These are phyloP conservation scores for Takifugu ocellatus DNA, from an alignment of 2,797 vertebrate species.

Conservation along the genomic window DNA sequence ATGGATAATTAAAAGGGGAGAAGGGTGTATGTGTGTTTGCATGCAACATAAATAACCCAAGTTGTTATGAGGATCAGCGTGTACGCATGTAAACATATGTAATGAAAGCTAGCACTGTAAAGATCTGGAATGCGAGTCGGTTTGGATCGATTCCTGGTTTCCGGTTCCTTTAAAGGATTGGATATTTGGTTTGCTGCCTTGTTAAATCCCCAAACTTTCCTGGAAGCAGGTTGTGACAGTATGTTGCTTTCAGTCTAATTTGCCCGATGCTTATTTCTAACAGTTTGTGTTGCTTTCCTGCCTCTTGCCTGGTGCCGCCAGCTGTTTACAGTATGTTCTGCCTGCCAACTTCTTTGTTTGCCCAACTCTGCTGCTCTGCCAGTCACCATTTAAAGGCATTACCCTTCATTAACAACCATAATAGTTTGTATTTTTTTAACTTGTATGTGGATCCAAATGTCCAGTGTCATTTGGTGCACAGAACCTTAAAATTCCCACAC, in stretches of 20 bases:
- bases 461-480: background rate
- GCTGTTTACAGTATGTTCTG: conserved; percentile 17
- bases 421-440: conserved; percentile 5
- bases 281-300: conserved; percentile 9
- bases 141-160: background rate
- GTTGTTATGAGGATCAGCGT: too few species aligned
- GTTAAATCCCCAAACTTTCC: conserved; percentile 4
- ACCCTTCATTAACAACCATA: conserved; percentile 13
- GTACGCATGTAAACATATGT: too few species aligned
- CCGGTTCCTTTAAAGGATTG: too few species aligned
- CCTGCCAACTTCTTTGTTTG: conserved; percentile 43
- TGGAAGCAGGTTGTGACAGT: background rate
- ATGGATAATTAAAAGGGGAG: too few species aligned
- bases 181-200: background rate
- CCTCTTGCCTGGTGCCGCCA: conserved; percentile 34
- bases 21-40: too few species aligned
- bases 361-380: conserved; percentile 17
- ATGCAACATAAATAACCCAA: too few species aligned
- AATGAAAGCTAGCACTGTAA: too few species aligned
- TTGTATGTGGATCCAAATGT: conserved; percentile 10
- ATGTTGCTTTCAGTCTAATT: conserved; percentile 10
- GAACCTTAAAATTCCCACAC: conserved; percentile 2
- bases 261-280: conserved; percentile 17
- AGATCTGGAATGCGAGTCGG: background rate
- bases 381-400: conserved; percentile 23